Base-by-base conservation (phyloP, 2,113 vertebrate species). In the Oreochromis aureus region DNA sequence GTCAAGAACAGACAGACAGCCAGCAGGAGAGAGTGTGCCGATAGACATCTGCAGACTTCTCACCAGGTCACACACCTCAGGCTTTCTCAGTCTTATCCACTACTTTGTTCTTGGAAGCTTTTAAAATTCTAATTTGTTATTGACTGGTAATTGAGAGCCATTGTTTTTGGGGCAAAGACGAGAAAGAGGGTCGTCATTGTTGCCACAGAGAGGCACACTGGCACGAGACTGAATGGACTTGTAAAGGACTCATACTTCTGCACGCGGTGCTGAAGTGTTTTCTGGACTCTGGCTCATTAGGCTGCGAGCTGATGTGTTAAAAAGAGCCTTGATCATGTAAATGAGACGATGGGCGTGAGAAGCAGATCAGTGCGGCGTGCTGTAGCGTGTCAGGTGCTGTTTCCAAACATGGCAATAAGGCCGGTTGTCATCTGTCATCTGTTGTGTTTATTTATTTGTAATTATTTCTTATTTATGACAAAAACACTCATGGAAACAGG, bases 31-130 rank as follows among this genome's bases (percentile, higher is more conserved):
- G 79, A 86, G 87, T 84, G 84, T 46, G 66, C 85, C 80, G 92
- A 58, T 41, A 58, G 87, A 92, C 96, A 86, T 96, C 96, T 97
- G 96, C 93, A 94, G 81, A 82, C 90, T 96, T 97, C 96, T 96
- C 97, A 97, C 93, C 87, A 73, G 86, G 87, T 85, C 89, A 34
- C 91, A 86, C 92, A 92, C 91, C 92, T 93, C 93, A 46, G 82
- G 84, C 94, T 94, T 83, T 90, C 87, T 93, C 85, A 58, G 46
- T 79, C 80, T 63, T 86, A 54, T 66, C 78, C 85, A 84, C 89
- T 82, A 85, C 41, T 82, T 58, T 91, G 6, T 85, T 83, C 76
- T 59, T 27, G 10, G 51, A 19, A 87, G 91, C 95, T 94, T 96
- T 96, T 93, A 95, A 95, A 95, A 96, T 96, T 96, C 81, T 91